Evolutionary conservation across 1,140 invertebrate genomes (phyloP), one percentile per base, ranked within the genome.

Genomic region (Papilio polyxenes): DNA sequence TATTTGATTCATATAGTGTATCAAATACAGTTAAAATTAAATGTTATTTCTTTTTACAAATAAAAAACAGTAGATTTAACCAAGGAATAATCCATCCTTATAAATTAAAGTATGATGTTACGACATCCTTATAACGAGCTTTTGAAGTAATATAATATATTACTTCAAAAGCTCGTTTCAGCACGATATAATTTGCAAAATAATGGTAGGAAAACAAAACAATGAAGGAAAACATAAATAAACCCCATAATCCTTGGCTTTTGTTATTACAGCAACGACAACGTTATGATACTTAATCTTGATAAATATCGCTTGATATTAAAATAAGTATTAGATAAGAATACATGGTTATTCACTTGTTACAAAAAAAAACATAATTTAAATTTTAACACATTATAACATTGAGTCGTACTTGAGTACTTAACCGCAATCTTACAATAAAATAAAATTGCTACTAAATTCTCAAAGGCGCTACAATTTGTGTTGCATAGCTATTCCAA

Each of bases 241-340:
- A 75, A 17, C 74, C 40, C 40, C 15, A 6, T 49, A 48, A 75
- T 53, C 75, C 75, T 48, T 76, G 44, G 20, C 75, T 51, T 76
- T 76, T 23, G 75, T 49, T 65, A 65, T 31, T 31, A 65, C 23
- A 31, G 20, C 23, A 11, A 31, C 62, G 62, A 13, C 20, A 65
- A 11, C 62, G 62, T 65, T 59, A 59, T 17, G 56, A 17, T 59
- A 59, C n/a, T 59, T 59, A 59, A 59, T 59, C 56, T 59, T 59
- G n/a, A 59, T 20, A 9, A 59, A 59, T 59, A 59, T 59, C 17
- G 7, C 56, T 20, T 59, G 13, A 17, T 17, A 20, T n/a, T 44
- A 44, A 44, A 2, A 44, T 44, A 44, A 44, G 40, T 44, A 44
- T 44, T 4, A 44, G 40, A 7, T 44, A 6, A 20, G 8, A 7